phyloP scores from a whole-genome alignment of 1,140 invertebrate species.

The Diachasmimorpha longicaudata region DNA sequence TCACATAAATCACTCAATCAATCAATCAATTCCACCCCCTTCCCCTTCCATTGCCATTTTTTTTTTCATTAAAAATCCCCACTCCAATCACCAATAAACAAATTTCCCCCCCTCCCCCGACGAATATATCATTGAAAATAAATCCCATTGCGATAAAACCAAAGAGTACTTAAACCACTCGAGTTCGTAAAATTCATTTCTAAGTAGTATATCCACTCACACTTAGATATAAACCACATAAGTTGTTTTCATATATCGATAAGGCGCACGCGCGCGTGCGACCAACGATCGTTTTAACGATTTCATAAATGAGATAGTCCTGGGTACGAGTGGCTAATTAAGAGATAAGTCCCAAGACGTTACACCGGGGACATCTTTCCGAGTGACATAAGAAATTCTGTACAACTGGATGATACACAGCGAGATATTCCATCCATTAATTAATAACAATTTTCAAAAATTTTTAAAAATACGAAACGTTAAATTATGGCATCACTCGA shows the following conservation, averaged over 20 bases:
- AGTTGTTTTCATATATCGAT: conserved; percentile 26
- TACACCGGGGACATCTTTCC: background rate
- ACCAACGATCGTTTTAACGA: conserved; percentile 37
- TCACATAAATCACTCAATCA: no score
- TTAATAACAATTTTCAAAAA: no score
- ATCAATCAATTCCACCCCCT: no score
- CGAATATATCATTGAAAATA: background rate
- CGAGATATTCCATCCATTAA: background rate
- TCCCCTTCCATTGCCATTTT: no score
- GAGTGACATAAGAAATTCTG: background rate
- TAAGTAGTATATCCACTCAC: background rate
- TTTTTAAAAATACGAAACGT: no score
- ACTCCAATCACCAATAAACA: no score
- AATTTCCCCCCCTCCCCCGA: background rate
- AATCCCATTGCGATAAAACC: background rate
- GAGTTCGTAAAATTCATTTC: background rate
- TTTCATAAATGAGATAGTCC: conserved; percentile 48
- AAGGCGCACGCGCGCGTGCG: conserved; percentile 35
- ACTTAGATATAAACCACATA: background rate
- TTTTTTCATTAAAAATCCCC: no score
- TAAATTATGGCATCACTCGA: no score
- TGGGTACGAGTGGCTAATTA: conserved; percentile 45
- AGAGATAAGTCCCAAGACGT: conserved; percentile 43
- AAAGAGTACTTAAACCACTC: background rate
- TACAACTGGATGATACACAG: background rate